phyloP scores from a whole-genome alignment of 2,888 invertebrate species.

The Drosophila ustulata region DNA sequence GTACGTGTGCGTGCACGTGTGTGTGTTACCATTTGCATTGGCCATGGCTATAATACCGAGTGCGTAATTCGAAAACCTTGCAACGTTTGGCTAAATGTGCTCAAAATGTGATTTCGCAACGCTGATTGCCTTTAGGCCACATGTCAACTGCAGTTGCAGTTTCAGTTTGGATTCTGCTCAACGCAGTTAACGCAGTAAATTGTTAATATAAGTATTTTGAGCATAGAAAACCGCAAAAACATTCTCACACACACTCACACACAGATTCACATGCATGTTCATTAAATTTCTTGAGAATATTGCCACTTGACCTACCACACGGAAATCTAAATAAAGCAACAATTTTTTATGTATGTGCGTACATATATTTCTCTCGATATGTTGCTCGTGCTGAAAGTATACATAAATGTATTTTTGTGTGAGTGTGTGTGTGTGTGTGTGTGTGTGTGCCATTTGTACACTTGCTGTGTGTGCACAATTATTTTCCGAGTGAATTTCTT shows the following conservation, averaged over 20 bases:
- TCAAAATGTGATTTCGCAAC: slow-evolving; percentile 8
- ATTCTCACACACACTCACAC: neutral
- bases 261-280: neutral
- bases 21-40: slow-evolving; percentile 10
- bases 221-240: slow-evolving; percentile 10
- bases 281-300: slow-evolving; percentile 58
- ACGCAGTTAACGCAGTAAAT: slow-evolving; percentile 2
- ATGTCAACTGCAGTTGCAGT: slow-evolving; percentile 10
- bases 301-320: slow-evolving; percentile 79
- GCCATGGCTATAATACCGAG: slow-evolving; percentile 3
- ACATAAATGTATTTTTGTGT: neutral
- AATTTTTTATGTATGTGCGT: slow-evolving; percentile 51
- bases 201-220: slow-evolving; percentile 1
- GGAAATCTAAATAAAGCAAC: slow-evolving; percentile 73
- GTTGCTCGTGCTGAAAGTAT: slow-evolving; percentile 16
- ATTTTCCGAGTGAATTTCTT: slow-evolving; percentile 22
- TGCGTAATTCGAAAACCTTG: neutral
- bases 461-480: slow-evolving; percentile 16
- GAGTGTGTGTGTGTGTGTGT: neutral
- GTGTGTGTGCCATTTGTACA: slow-evolving; percentile 11
- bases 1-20: neutral
- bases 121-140: slow-evolving; percentile 7
- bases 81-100: neutral
- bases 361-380: slow-evolving; percentile 35
- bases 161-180: neutral